Base-by-base conservation (phyloP, 2,113 vertebrate species). In the Catagonus wagneri region DNA sequence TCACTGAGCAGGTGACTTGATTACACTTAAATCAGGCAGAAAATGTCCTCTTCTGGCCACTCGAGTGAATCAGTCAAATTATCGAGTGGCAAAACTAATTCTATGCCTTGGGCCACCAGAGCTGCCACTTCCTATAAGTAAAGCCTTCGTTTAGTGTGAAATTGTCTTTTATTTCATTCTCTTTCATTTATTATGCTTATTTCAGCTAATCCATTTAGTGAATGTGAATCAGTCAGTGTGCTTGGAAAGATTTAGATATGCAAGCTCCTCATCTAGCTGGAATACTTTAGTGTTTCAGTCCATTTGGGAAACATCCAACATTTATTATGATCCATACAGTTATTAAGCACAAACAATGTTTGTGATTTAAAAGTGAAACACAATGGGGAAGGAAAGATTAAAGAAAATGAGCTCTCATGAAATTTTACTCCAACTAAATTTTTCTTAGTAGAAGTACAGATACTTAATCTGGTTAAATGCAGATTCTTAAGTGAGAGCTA, bases 51-150 rank as follows among this genome's bases (percentile, higher is more conserved):
- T 98, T 98, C 98, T 98, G 98, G 98, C 98, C 97, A 98, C 97
- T 99, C 97, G 71, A 99, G 98, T 99, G 98, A 98, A 99, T 98
- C 98, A 98, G 98, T 98, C 98, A 99, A 98, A 99, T 99, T 99
- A 99, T 98, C 27, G 88, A 98, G 98, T 98, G 98, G 98, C 98
- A 98, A 99, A 99, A 99, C 98, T 98, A 99, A 99, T 98, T 98
- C 98, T 97, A 7, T 95, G 98, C 98, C 98, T 98, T 97, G 98
- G 98, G 98, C 98, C 96, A 96, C 98, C 98, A 97, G 97, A 99
- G 98, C 98, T 99, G 98, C 98, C 98, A 99, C 98, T 99, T 99
- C 98, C 96, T 98, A 98, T 99, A 99, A 99, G 98, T 98, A 98
- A 98, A 98, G 90, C 97, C 97, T 98, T 98, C 98, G 98, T 95